Base-by-base conservation (phyloP, 2,113 vertebrate genomes). In the Ailurus styani region DNA sequence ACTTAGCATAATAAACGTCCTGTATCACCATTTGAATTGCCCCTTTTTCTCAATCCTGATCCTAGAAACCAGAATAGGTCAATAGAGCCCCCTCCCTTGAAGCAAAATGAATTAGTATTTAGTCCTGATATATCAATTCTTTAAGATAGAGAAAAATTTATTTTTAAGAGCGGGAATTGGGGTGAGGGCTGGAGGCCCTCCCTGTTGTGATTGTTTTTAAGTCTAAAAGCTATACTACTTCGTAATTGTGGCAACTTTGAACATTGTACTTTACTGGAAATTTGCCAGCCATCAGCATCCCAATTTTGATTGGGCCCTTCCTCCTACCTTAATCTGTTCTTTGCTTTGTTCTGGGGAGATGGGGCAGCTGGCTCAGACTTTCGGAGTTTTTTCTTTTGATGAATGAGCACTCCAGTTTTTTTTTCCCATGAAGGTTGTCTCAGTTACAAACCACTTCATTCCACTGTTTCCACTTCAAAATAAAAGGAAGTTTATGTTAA, bases 391-490 rank as follows among this genome's bases (percentile, higher is more conserved):
- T 94, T 85, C n/a, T 37, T 17, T 3, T 88, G 95, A 42, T 91
- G 70, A 95, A 88, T 5, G 10, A 14, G 54, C 96, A 94, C 95
- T 98, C 97, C 14, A 6, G 40, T 97, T 93, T 96, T 91, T 94
- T 94, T 96, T 97, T 97, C 95, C 93, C 66, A 9, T 20, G 95
- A 97, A 94, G 92, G 64, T 77, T 31, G 31, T 93, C 79, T 90
- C 23, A 90, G 45, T 87, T 92, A 97, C 89, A 88, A 97, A 97
- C 91, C 73, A 93, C 95, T 98, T 98, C 66, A 89, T 96, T 97
- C 90, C 79, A 93, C 95, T 94, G 95, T 98, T 98, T 91, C 73
- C 13, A 93, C 94, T 97, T 95, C 85, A 94, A 94, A 98, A 98
- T 97, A 90, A 98, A 98, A 97, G n/a, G 55, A 54, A 93, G 91